Conservation (phyloP, 2,797 vertebrate genomes). For the Argentina silus region DNA sequence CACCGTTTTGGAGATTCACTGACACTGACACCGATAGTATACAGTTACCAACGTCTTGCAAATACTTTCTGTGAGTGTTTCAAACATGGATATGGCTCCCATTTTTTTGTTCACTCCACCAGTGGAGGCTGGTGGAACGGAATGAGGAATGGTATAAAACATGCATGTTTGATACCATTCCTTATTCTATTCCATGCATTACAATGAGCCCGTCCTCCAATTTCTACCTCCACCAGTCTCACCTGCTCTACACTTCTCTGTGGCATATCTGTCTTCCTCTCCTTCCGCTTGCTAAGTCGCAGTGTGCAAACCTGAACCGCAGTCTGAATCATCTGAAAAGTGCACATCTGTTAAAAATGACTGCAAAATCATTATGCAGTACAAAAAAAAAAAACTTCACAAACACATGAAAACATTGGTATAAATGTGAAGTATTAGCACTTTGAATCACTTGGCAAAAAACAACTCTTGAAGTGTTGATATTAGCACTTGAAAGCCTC, state of each 20-base stretch:
- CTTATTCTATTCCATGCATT: no score
- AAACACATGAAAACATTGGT: slow-evolving; percentile 25
- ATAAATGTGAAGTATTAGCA: slow-evolving; percentile 43
- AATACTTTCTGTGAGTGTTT: slow-evolving; percentile 17
- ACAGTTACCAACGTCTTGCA: background rate
- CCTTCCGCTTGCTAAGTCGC: slow-evolving; percentile 23
- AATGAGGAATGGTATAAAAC: no score
- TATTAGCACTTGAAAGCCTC: slow-evolving; percentile 44
- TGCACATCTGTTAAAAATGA: slow-evolving; percentile 63
- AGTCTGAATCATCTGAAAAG: slow-evolving; percentile 50
- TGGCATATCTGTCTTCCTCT: slow-evolving; percentile 37
- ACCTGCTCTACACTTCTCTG: slow-evolving; percentile 8
- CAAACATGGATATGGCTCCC: slow-evolving; percentile 11
- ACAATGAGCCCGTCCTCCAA: no score
- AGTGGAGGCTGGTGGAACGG: no score
- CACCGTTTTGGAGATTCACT: slow-evolving; percentile 52
- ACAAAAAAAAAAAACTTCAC: slow-evolving; percentile 35
- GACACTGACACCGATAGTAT: slow-evolving; percentile 24
- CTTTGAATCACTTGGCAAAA: slow-evolving; percentile 57
- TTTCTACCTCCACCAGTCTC: no score
- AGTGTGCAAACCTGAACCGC: slow-evolving; percentile 58
- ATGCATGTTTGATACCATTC: no score
- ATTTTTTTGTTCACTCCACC: slow-evolving; percentile 12
- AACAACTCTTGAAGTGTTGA: slow-evolving; percentile 32
- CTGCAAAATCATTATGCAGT: slow-evolving; percentile 51